Evolutionary conservation across 1,140 invertebrate genomes (phyloP).

Genomic region (Lepidurus packardi): DNA sequence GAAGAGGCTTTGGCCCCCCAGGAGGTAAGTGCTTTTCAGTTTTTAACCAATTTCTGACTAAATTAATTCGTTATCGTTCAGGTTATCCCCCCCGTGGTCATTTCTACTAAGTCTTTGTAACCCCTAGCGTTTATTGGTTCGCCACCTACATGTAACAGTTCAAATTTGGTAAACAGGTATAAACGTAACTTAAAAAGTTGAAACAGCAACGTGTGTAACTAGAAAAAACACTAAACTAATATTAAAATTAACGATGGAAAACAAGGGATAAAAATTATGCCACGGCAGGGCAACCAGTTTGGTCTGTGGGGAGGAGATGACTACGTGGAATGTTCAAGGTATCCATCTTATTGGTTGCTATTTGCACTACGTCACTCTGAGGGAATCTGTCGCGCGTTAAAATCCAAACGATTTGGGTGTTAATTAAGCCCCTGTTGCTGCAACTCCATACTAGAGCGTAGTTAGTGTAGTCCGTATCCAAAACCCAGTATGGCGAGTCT

Average conservation of each 20-base stretch:
- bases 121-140: background rate
- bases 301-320: background rate
- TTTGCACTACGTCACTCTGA: background rate
- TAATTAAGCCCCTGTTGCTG: constrained; percentile 56
- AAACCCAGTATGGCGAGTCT: constrained; percentile 66
- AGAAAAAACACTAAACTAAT: background rate
- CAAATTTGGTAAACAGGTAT: no score
- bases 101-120: background rate
- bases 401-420: constrained; percentile 47
- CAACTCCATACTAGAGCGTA: constrained; percentile 74
- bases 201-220: background rate
- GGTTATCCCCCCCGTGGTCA: background rate
- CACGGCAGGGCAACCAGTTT: background rate
- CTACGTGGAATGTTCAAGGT: background rate
- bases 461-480: constrained; percentile 70
- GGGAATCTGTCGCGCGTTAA: constrained; percentile 19
- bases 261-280: background rate
- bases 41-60: background rate
- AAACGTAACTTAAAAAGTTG: background rate
- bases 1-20: background rate
- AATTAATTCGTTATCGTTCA: background rate
- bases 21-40: background rate
- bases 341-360: background rate
- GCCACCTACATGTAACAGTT: background rate
- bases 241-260: background rate